Percentiles rank a stretch among this genome's conserved stretches.
Conservation (phyloP, 2,888 invertebrate species). For the Acleris literana region DNA sequence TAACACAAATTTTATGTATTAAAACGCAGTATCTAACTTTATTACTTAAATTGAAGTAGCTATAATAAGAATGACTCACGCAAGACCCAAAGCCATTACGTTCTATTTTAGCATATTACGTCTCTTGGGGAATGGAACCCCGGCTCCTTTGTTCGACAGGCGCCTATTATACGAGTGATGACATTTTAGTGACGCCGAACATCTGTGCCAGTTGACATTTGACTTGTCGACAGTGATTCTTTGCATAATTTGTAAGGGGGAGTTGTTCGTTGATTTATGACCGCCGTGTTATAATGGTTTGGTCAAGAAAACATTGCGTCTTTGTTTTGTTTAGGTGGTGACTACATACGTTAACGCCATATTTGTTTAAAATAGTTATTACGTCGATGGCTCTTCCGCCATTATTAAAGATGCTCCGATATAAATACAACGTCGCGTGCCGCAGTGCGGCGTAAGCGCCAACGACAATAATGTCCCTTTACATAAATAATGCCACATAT, state of each 20-base stretch:
- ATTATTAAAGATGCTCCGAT: no score
- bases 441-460: no score
- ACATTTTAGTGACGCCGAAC: constrained; percentile 16
- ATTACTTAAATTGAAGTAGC: neutral
- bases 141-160: constrained; percentile 6
- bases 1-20: no score
- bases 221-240: neutral
- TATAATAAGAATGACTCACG: neutral
- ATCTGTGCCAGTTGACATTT: constrained; percentile 19
- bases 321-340: no score
- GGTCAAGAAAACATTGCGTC: no score
- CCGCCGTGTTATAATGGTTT: neutral
- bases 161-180: constrained; percentile 8
- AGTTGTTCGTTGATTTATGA: neutral
- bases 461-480: no score
- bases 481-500: no score
- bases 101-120: constrained; percentile 17
- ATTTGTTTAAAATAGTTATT: no score
- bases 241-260: constrained; percentile 1
- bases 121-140: constrained; percentile 12
- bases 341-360: no score
- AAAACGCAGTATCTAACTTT: no score
- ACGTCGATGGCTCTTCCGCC: no score
- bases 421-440: no score
- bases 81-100: neutral